These are phyloP conservation scores for Agonopterix alstromeriana DNA, from an alignment of 2,888 invertebrate genomes.

Conservation along the genomic window DNA sequence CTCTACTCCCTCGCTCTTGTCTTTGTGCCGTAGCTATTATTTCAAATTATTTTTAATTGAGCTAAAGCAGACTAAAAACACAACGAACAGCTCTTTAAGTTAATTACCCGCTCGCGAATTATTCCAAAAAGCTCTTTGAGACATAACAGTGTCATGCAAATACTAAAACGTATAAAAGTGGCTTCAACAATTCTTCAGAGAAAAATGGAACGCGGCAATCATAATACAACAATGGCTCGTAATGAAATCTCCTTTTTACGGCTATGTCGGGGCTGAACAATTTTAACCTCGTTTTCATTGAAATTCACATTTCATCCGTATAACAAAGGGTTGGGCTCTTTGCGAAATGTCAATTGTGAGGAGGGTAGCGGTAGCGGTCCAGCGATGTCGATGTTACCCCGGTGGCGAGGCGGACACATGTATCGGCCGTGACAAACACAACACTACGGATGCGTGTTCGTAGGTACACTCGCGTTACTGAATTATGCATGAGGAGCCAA, in stretches of 20 bases:
- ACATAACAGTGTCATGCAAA: constrained; percentile 38
- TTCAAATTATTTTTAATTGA: constrained; percentile 72
- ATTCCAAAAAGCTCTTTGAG: constrained; percentile 43
- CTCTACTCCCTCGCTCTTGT: constrained; percentile 33
- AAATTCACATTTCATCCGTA: constrained; percentile 64
- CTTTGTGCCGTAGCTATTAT: constrained; percentile 59
- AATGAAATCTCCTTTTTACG: constrained; percentile 63
- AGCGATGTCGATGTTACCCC: constrained; percentile 39
- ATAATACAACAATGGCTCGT: constrained; percentile 60
- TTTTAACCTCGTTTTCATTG: constrained; percentile 67
- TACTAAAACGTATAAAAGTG: constrained; percentile 46
- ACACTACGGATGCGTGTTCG: constrained; percentile 23
- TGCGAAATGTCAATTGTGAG: constrained; percentile 66
- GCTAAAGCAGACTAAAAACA: constrained; percentile 61
- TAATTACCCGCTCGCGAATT: constrained; percentile 50
- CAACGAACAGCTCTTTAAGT: constrained; percentile 47
- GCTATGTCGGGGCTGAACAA: constrained; percentile 50
- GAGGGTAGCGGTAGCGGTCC: constrained; percentile 48
- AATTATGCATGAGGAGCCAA: constrained; percentile 65
- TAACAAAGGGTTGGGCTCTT: constrained; percentile 63
- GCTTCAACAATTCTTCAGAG: constrained; percentile 47
- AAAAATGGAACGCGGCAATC: constrained; percentile 58
- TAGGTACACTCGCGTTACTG: constrained; percentile 38
- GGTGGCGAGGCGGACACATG: constrained; percentile 21
- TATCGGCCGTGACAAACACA: constrained; percentile 36